Base-by-base conservation (phyloP, 53 echinoderm and acorn worm genomes). In the Echinometra lucunter region DNA sequence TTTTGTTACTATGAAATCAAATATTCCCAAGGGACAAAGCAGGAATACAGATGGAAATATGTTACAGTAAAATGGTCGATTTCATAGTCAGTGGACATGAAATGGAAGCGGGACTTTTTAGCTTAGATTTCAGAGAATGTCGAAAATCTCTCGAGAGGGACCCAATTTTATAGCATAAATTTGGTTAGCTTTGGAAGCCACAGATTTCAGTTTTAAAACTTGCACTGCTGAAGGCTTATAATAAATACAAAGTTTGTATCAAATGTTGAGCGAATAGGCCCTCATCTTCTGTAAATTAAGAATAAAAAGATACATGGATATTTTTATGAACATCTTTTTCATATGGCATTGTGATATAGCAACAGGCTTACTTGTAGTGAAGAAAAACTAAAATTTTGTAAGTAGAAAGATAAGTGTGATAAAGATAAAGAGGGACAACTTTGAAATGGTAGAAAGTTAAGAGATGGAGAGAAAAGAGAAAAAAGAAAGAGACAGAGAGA, bases 51-150 rank as follows among this genome's bases (percentile, higher is more conserved):
- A 47, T 47, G 49, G 49, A 47, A 47, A 47, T 47, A 53, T 53
- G 53, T 13, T 21, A 9, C 9, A 82, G 44, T 82, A 44, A 88
- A 88, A 88, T 47, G 88, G 53, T 34, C 55, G 2, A 88, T 88
- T 88, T 88, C 88, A 53, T 53, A 56, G 88, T 88, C 47, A 88
- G 28, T 88, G 55, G 88, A 88, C 88, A 88, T 88, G 53, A 88
- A 88, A 88, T 88, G 23, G 49, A 53, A 53, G 49, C 15, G 49
- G 55, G 88, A 88, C 40, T 32, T 88, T 28, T 49, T n/a, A 88
- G 49, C 49, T 88, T 56, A 42, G 88, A 53, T 88, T 88, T 47
- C 88, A 47, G 49, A 88, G 88, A 47, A 88, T 88, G 56, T 55
- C 53, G 56, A 56, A 88, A 88, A 55, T 55, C 88, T 47, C 49